phyloP scores from a whole-genome alignment of 2,888 invertebrate species.

The Agrilus mali region DNA sequence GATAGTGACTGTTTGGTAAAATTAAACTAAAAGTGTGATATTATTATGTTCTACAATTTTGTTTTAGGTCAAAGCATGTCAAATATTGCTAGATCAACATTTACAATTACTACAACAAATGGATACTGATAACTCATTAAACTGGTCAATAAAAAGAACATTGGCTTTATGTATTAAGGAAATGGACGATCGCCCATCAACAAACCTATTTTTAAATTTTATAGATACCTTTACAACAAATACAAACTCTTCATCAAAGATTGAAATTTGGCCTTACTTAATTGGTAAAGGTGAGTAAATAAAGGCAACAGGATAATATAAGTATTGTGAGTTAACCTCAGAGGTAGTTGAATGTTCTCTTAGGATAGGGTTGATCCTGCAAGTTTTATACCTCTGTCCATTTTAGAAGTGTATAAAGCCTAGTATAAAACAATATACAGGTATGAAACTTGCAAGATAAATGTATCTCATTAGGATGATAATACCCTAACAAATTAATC shows the following conservation, averaged over 20 bases:
- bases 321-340: too few species aligned
- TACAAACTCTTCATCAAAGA: constrained; percentile 17
- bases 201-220: constrained; percentile 65
- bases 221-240: constrained; percentile 59
- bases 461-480: too few species aligned
- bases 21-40: constrained; percentile 9
- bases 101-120: constrained; percentile 27
- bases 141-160: constrained; percentile 33
- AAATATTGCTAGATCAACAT: constrained; percentile 32
- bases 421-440: too few species aligned
- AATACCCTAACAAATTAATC: too few species aligned
- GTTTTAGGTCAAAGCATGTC: constrained; percentile 31
- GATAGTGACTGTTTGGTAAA: constrained; percentile 58
- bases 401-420: too few species aligned
- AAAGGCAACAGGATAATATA: too few species aligned
- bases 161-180: constrained; percentile 27
- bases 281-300: constrained; percentile 39
- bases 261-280: constrained; percentile 41
- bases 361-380: too few species aligned
- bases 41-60: constrained; percentile 1
- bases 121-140: constrained; percentile 27
- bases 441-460: too few species aligned
- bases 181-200: constrained; percentile 18
- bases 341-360: too few species aligned
- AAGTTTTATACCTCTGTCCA: too few species aligned